These are phyloP conservation scores for Drosophila siamana DNA, from an alignment of 2,888 invertebrate species.

Conservation along the genomic window DNA sequence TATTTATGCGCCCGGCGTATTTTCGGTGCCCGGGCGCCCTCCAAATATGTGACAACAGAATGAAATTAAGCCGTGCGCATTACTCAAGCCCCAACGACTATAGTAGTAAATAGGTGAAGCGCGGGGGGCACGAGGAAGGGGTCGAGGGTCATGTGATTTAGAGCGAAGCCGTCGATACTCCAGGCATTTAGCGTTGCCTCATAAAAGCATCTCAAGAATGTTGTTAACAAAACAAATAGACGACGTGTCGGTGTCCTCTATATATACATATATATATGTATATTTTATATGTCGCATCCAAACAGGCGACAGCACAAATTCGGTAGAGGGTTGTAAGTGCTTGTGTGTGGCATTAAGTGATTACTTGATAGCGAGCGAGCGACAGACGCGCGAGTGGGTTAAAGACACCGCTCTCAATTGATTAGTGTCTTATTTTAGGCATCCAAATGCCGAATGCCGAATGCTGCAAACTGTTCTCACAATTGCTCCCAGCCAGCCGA, in stretches of 20 bases:
- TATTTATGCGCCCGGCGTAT: constrained; percentile 62
- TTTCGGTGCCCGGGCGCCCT: constrained; percentile 42
- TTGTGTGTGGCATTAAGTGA: constrained; percentile 67
- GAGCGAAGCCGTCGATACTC: constrained; percentile 39
- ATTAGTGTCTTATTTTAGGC: constrained; percentile 68
- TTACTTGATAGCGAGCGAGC: constrained; percentile 42
- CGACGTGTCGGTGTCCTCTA: constrained; percentile 32
- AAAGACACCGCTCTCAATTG: constrained; percentile 58
- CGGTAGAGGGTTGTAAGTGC: constrained; percentile 1
- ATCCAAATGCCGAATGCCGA: neutral
- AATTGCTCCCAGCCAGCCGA: constrained; percentile 52
- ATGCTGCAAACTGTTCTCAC: constrained; percentile 41
- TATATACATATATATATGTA: neutral
- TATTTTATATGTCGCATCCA: neutral
- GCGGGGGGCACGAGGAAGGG: neutral
- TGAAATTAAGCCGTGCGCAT: constrained; percentile 77
- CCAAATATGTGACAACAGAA: constrained; percentile 75
- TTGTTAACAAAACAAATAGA: constrained; percentile 77
- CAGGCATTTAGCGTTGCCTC: constrained; percentile 68
- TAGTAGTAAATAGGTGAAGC: constrained; percentile 20
- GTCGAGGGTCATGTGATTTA: constrained; percentile 71
- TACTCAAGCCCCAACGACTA: constrained; percentile 67
- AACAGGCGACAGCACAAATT: too few relatives aligned
- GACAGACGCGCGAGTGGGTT: constrained; percentile 21
- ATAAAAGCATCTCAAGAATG: constrained; percentile 78